Base-by-base conservation (phyloP, 2,888 invertebrate genomes). In the Yponomeuta cagnagella region DNA sequence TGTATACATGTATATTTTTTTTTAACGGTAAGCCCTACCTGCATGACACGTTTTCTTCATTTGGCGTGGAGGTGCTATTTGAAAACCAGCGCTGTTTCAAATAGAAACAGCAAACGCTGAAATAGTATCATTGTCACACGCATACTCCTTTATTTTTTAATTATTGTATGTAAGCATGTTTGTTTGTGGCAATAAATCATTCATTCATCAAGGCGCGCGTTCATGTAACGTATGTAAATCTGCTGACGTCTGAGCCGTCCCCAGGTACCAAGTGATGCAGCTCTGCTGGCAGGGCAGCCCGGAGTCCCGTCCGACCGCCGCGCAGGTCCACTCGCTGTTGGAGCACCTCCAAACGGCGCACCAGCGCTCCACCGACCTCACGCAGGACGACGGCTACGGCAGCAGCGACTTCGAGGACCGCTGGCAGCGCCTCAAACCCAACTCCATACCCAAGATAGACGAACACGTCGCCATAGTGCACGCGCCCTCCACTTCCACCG, bases 391-490 rank as follows among this genome's bases (percentile, higher is more conserved):
- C 72, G 82, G 80, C 68, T 82, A 82, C 74, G 79, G 79, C 65
- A 82, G 80, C 76, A 80, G 88, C 4, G 92, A 95, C 82, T 97
- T 97, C 81, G 96, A 96, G 77, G 93, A 93, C 66, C 93, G 96
- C 71, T 96, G 96, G 96, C 94, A 95, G 76, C 91, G 90, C 37
- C 92, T 95, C 74, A 95, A 94, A 80, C 95, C 95, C 23, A 96
- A 95, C 82, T 85, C 89, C 63, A 93, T 94, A 31, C 93, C 93
- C 31, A 93, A 93, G 76, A 81, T 93, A 48, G 94, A 94, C 79
- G 93, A 93, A 73, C 93, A 93, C 72, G 79, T 90, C 31, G 91
- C 90, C 58, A 85, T 90, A 64, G 83, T 90, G 0, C 90, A 91
- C 77, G 89, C 89, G 1, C 90, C 88, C 1, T 85, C 86, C 71